A percentile compares a stretch with the other conserved stretches of the same genome.
Evolutionary conservation across 2,113 vertebrate genomes (phyloP).

Genomic region (Elaphurus davidianus): DNA sequence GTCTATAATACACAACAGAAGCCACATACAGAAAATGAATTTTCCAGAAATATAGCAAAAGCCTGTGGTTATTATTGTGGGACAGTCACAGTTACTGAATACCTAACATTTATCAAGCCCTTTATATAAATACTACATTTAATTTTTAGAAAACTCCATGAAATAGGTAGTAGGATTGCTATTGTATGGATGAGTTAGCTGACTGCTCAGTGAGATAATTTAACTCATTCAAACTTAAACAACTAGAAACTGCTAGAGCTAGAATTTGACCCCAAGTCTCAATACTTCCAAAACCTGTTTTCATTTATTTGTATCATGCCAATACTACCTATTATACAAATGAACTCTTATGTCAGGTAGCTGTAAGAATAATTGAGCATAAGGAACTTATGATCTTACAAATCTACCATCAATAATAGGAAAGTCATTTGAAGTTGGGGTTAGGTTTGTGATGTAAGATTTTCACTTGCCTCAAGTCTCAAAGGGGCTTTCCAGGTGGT

Average conservation of each 20-base stretch:
- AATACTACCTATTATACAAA: not conserved
- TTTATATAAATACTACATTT: not conserved
- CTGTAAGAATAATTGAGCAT: not conserved
- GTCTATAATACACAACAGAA: not conserved
- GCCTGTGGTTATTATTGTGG: not conserved
- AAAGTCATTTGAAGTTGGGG: not conserved
- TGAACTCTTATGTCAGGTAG: not conserved
- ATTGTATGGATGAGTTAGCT: not conserved
- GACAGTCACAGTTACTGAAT: not conserved
- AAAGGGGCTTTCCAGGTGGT: not conserved
- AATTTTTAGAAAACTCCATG: not conserved
- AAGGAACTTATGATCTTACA: not conserved
- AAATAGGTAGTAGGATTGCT: not conserved
- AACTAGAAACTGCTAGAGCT: not conserved
- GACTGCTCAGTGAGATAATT: not conserved
- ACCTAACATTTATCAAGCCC: not conserved
- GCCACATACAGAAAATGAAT: not conserved
- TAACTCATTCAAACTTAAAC: slow-evolving; percentile 6
- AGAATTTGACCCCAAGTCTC: not conserved
- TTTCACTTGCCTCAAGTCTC: not conserved
- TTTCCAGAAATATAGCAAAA: not conserved
- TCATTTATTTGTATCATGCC: not conserved
- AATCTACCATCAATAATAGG: not conserved
- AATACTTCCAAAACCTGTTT: not conserved
- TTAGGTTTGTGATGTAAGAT: not conserved